Evolutionary conservation across 2,888 invertebrate species (phyloP), one percentile per base, ranked within the genome.

Genomic region (Bugulina stolonifera): DNA sequence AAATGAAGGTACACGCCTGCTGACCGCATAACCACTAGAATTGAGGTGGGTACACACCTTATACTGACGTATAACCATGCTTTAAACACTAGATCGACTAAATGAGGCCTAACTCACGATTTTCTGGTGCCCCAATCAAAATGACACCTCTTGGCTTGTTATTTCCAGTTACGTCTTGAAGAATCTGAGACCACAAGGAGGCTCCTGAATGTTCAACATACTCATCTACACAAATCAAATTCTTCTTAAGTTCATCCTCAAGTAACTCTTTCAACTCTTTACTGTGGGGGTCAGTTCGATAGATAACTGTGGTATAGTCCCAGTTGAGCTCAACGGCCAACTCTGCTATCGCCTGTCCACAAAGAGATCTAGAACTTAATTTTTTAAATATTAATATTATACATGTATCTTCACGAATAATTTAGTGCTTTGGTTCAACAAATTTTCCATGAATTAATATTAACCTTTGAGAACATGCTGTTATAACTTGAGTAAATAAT

Each of bases 281-380:
- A 55, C 55, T 55, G 5, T 18, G 18, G 5, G 22, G 23, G 25
- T 55, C 55, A 18, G 55, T 5, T 5, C 25, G 14, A 55, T 55
- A 55, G 5, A 23, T 23, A 25, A 55, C 55, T 23, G 55, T 55
- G 5, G 55, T 25, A 23, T 55, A 55, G 25, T 55, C 55, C 55
- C 55, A 55, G 55, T 55, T 55, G 5, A 55, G 55, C 23, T 55
- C n/a, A 3, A 55, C 55, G 5, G 55, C 55, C 25, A 55, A 23
- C 55, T 55, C 55, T 55, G 55, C 55, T 55, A 55, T 55, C 3
- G 25, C 55, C 55, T 55, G 43, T 43, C n/a, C n/a, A n/a, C n/a
- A n/a, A n/a, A n/a, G n/a, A n/a, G n/a, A n/a, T n/a, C n/a, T n/a
- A n/a, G n/a, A n/a, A n/a, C n/a, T n/a, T n/a, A n/a, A n/a, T n/a